Evolutionary conservation across 2,113 vertebrate species (phyloP).

Genomic region (Hydrolagus affinis): DNA sequence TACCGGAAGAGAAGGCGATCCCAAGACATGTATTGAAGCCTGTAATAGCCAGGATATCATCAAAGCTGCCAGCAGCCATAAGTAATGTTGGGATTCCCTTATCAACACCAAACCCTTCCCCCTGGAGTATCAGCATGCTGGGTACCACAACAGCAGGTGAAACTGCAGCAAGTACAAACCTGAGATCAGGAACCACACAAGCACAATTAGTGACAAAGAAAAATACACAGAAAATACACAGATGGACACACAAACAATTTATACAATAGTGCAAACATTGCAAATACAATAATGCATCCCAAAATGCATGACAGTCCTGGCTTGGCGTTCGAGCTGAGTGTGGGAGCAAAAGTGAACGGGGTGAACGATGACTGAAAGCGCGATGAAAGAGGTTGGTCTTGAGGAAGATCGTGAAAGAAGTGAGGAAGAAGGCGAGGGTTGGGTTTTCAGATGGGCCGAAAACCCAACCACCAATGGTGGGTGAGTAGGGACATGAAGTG

Average conservation of each 20-base stretch:
- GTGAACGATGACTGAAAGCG: too few species aligned
- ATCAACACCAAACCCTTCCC: slow-evolving; percentile 74
- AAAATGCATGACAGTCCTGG: too few species aligned
- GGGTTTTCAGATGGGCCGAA: not conserved
- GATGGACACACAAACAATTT: not conserved
- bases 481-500: too few species aligned
- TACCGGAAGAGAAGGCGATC: slow-evolving; percentile 83
- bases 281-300: too few species aligned
- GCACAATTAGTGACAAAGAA: not conserved
- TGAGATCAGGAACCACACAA: slow-evolving; percentile 41
- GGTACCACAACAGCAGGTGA: slow-evolving; percentile 92
- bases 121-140: slow-evolving; percentile 84
- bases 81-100: slow-evolving; percentile 86
- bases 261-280: not conserved
- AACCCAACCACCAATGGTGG: too few species aligned
- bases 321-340: too few species aligned
- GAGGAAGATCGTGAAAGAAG: too few species aligned
- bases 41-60: slow-evolving; percentile 77
- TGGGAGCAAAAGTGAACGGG: too few species aligned
- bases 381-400: too few species aligned
- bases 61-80: slow-evolving; percentile 90
- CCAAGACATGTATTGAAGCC: slow-evolving; percentile 76
- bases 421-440: too few species aligned
- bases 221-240: not conserved
- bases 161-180: slow-evolving; percentile 86